Evolutionary conservation across 2,113 vertebrate species (phyloP).

Genomic region (Ictalurus punctatus): DNA sequence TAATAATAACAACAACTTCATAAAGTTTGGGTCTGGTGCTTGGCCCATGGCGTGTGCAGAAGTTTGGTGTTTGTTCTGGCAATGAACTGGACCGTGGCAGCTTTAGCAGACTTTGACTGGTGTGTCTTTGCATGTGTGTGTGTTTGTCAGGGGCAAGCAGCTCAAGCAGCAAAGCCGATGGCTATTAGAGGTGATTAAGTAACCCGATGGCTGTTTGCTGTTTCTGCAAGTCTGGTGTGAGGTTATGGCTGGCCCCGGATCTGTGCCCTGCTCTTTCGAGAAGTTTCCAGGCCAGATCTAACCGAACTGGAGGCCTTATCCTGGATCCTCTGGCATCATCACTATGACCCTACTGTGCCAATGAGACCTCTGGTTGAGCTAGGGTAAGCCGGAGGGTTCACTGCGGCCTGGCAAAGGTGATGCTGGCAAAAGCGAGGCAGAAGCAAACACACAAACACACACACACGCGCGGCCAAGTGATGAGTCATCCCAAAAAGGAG

Average conservation of each 20-base stretch:
- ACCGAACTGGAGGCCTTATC: conserved; percentile 54
- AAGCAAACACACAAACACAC: conserved; percentile 50
- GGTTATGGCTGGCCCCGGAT: conserved; percentile 41
- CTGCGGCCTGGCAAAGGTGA: conserved; percentile 52
- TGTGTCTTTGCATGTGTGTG: conserved; percentile 38
- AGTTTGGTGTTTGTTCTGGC: conserved; percentile 39
- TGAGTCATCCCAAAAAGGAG: conserved; percentile 63
- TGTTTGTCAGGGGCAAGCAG: conserved; percentile 41
- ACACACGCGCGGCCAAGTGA: conserved; percentile 1
- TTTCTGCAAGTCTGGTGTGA: conserved; percentile 42
- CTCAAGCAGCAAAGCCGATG: conserved; percentile 48
- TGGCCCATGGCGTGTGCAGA: conserved; percentile 23
- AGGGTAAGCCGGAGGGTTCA: conserved; percentile 57
- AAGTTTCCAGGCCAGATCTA: conserved; percentile 54
- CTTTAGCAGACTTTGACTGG: conserved; percentile 38
- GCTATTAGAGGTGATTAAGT: conserved; percentile 57
- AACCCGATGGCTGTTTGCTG: conserved; percentile 52
- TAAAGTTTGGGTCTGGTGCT: not conserved
- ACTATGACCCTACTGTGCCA: conserved; percentile 58
- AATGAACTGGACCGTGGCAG: conserved; percentile 8
- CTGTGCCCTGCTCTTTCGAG: conserved; percentile 44
- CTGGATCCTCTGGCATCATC: conserved; percentile 55
- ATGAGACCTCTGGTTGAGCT: conserved; percentile 51
- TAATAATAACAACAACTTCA: not conserved
- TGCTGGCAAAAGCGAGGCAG: conserved; percentile 41